Conservation (phyloP, 2,113 vertebrate genomes). For the Tychaedon coryphoeus region DNA sequence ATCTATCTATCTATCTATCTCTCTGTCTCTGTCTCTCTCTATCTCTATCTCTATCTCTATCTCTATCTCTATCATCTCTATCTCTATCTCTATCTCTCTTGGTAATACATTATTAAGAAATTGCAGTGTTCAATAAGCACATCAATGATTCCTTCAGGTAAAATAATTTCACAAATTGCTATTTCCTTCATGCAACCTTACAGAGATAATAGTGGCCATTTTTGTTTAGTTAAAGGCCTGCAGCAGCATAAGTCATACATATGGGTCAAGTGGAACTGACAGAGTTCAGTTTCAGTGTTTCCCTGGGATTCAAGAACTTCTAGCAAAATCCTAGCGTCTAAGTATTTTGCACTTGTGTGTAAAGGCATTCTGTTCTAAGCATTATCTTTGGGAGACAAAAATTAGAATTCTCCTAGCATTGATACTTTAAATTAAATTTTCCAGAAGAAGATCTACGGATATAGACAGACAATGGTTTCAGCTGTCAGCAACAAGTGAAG, state of each 20-base stretch:
- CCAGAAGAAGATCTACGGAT: background rate
- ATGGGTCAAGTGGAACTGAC: background rate
- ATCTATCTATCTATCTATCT: too few species aligned
- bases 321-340: background rate
- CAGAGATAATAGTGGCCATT: background rate
- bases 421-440: background rate
- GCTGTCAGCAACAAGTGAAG: background rate
- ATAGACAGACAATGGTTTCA: background rate
- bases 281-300: background rate
- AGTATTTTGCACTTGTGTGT: background rate
- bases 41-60: too few species aligned
- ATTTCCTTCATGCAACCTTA: constrained; percentile 9
- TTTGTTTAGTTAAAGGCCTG: constrained; percentile 6
- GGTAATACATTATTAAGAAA: background rate
- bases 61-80: too few species aligned
- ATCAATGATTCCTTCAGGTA: constrained; percentile 12
- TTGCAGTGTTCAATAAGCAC: background rate
- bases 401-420: background rate
- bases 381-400: constrained; percentile 16
- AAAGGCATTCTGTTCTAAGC: background rate
- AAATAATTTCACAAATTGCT: background rate
- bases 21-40: too few species aligned
- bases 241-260: background rate
- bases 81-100: too few species aligned
- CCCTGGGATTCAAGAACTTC: background rate